Base-by-base conservation (phyloP, 2,113 vertebrate species). In the Acanthisitta chloris region DNA sequence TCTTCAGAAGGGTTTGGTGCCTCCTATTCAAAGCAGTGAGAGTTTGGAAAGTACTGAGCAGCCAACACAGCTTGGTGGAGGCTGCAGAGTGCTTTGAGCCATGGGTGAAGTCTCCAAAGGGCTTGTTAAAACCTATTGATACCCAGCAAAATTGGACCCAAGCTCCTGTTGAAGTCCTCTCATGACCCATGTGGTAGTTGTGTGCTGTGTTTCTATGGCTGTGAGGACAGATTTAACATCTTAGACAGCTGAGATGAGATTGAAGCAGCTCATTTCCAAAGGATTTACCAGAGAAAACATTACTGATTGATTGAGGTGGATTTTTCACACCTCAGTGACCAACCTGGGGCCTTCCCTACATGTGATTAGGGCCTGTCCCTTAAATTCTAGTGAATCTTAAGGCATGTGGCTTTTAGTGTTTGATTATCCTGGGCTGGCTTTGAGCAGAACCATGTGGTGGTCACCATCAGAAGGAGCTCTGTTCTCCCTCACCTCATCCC, bases 151-250 rank as follows among this genome's bases (percentile, higher is more conserved):
- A 52, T 12, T 48, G 57, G 10, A 38, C 49, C 17, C 18, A 17
- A 17, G 12, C 20, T 87, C 14, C 21, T 64, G 29, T 1, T n/a
- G 52, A 52, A 1, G 33, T 59, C 14, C 29, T 65, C 10, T 86
- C 1, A 0, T 34, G 34, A 21, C n/a, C 57, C 19, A 1, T 13
- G 9, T 26, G 28, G 54, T 72, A 33, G 40, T 28, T 48, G 9
- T 5, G 2, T 31, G 1, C 17, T 36, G 7, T 34, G 8, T 65
- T 73, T 70, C 13, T 52, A 62, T 3, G 9, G 36, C 26, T 77
- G 31, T 58, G 62, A 49, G 71, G 71, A 45, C 25, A 69, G 54
- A 34, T 61, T 54, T 34, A 25, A 26, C 33, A 67, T 79, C 31
- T 62, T 57, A 51, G 18, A 20, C 17, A 52, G n/a, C 38, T 86